Percentiles rank a stretch among this genome's conserved stretches.
Conservation (phyloP, 2,888 invertebrate species). For the Orthosia gracilis region DNA sequence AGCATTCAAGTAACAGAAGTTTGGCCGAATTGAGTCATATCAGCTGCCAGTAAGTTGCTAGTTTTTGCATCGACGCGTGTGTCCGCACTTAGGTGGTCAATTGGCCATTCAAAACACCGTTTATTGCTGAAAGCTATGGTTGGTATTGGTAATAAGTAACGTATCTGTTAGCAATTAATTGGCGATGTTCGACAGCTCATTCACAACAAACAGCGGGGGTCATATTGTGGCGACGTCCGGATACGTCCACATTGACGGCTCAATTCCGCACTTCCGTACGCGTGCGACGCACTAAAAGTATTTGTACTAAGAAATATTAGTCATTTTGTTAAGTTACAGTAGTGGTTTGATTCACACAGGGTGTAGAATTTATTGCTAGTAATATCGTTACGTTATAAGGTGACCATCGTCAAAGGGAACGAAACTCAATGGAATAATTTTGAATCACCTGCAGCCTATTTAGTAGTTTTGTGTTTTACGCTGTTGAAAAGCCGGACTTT, state of each 20-base stretch:
- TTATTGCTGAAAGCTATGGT: constrained; percentile 75
- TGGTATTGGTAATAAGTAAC: constrained; percentile 67
- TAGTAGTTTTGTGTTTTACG: too few species aligned
- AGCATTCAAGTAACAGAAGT: background rate
- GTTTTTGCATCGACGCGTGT: constrained; percentile 71
- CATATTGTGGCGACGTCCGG: constrained; percentile 79
- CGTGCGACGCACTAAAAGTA: constrained; percentile 56
- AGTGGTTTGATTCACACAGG: constrained; percentile 19
- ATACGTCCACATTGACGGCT: constrained; percentile 84
- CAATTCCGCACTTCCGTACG: constrained; percentile 83
- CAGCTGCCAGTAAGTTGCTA: constrained; percentile 64
- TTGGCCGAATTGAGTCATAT: constrained; percentile 39
- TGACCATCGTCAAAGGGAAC: background rate
- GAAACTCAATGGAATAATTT: background rate
- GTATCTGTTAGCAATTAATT: constrained; percentile 83
- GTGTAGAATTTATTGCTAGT: constrained; percentile 32
- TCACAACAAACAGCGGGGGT: constrained; percentile 89
- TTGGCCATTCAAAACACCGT: constrained; percentile 63
- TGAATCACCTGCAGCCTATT: background rate
- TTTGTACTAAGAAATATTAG: constrained; percentile 53
- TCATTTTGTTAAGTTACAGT: constrained; percentile 46
- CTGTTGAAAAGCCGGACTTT: too few species aligned
- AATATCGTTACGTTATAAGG: constrained; percentile 6
- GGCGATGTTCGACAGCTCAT: constrained; percentile 83
- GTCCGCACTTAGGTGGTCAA: constrained; percentile 69